Evolutionary conservation across 2,113 vertebrate genomes (phyloP).

Genomic region (Callipepla californica): DNA sequence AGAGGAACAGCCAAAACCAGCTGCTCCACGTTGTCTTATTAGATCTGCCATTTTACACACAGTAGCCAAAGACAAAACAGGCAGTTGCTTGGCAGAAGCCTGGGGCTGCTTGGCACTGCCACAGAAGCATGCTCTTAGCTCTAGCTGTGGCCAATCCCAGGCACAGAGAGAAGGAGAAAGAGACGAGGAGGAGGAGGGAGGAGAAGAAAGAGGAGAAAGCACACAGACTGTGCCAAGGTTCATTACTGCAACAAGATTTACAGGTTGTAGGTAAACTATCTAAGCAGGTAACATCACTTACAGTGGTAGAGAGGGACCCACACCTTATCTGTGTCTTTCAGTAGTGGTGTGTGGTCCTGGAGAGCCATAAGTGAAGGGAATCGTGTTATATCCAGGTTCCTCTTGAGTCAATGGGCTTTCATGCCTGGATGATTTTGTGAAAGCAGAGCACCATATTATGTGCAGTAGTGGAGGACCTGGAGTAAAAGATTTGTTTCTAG

Average conservation of each 20-base stretch:
- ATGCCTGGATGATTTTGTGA: neutral
- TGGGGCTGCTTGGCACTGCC: constrained; percentile 64
- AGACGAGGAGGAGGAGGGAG: constrained; percentile 27
- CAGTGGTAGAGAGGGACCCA: neutral
- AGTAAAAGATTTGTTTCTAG: neutral
- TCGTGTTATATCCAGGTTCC: neutral
- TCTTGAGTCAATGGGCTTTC: neutral
- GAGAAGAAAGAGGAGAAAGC: neutral
- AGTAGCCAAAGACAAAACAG: constrained; percentile 68
- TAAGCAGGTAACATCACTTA: neutral
- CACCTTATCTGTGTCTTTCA: neutral
- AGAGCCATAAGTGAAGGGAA: neutral
- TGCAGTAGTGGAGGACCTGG: neutral
- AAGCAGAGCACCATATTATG: neutral
- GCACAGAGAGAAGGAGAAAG: constrained; percentile 36
- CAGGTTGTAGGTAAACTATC: constrained; percentile 47
- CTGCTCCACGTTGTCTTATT: constrained; percentile 70
- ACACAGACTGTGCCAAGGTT: constrained; percentile 24
- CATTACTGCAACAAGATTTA: constrained; percentile 54
- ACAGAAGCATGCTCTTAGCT: constrained; percentile 51
- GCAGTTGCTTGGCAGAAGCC: constrained; percentile 69
- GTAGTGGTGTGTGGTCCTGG: neutral
- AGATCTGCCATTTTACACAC: constrained; percentile 72
- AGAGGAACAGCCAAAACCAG: constrained; percentile 74
- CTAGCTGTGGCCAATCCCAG: constrained; percentile 25